Percentiles rank a stretch among this genome's conserved stretches.
phyloP scores from a whole-genome alignment of 2,113 vertebrate genomes.

The Pelvicachromis taeniatus region DNA sequence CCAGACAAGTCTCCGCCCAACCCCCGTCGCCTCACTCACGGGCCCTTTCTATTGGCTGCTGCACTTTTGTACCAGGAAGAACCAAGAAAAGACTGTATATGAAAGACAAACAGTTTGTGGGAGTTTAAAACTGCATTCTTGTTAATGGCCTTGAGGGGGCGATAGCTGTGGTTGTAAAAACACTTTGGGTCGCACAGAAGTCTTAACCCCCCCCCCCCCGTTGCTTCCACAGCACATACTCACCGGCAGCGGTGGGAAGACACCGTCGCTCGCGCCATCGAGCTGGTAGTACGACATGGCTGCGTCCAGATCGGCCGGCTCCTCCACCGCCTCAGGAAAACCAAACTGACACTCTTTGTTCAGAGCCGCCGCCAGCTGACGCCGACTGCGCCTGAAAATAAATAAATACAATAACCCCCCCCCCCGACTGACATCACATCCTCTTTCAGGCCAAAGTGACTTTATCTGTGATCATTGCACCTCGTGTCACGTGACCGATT shows the following conservation, averaged over 20 bases:
- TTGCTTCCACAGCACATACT: neutral
- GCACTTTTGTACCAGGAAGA: neutral
- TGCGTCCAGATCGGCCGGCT: constrained; percentile 6
- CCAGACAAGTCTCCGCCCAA: neutral
- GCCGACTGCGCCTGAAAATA: constrained; percentile 33
- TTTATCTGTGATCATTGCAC: neutral
- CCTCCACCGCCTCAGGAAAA: constrained; percentile 32
- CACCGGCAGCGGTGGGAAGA: constrained; percentile 37
- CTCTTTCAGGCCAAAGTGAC: neutral
- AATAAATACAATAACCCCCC: neutral
- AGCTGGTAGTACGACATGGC: constrained; percentile 49
- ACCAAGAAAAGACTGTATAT: neutral
- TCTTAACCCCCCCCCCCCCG: too few species aligned
- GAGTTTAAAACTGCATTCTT: neutral
- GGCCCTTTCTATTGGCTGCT: neutral
- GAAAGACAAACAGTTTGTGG: neutral
- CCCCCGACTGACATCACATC: neutral
- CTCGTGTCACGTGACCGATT: neutral
- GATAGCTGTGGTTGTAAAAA: too few species aligned
- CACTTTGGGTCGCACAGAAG: too few species aligned
- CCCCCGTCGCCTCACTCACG: rapidly evolving
- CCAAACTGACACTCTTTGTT: constrained; percentile 54
- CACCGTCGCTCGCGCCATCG: neutral
- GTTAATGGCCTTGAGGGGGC: neutral
- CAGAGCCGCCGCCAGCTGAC: constrained; percentile 16